Base-by-base conservation (phyloP, 1,140 invertebrate genomes). In the Drosophila subpulchrella region DNA sequence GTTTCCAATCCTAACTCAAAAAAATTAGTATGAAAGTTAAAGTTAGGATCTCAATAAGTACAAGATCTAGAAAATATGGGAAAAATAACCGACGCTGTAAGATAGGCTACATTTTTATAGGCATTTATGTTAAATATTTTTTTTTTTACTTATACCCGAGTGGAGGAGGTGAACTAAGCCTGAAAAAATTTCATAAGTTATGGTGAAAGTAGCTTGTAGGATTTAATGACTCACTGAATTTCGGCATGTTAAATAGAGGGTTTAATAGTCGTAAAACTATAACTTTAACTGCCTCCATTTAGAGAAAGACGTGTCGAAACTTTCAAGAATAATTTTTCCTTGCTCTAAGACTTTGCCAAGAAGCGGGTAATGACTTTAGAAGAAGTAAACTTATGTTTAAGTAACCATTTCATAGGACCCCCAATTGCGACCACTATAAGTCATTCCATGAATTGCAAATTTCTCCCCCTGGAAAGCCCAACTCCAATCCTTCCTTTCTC, bases 401-500 rank as follows among this genome's bases (percentile, higher is more conserved):
- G 34, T 38, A 36, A 20, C 10, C 24, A 47, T 32, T 48, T 11
- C 10, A 32, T 13, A n/a, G 38, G 47, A 38, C 38, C 24, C 20
- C 32, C 32, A 30, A 66, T 24, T 48, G 15, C 12, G 27, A 58
- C 10, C 17, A 32, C 15, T 42, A 59, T 42, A 32, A 32, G 6
- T 24, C 42, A 59, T 34, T 27, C 17, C 11, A 32, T 62, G 60
- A 63, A 60, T 42, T 42, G 55, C 55, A 63, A 60, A 42, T 34
- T 24, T 59, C 48, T 11, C 7, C 3, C 13, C 24, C 11, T 3
- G 17, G 20, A 24, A 30, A 17, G 4, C 17, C 11, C 13, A 11
- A 6, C 17, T 24, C 1, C 30, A 34, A 63, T 12, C 27, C 17
- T 27, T 34, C 41, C 59, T 30, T 24, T 32, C 34, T 7, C 15